Evolutionary conservation across 2,113 vertebrate genomes (phyloP), one percentile per base, ranked within the genome.

Genomic region (Thinocorus orbignyianus): DNA sequence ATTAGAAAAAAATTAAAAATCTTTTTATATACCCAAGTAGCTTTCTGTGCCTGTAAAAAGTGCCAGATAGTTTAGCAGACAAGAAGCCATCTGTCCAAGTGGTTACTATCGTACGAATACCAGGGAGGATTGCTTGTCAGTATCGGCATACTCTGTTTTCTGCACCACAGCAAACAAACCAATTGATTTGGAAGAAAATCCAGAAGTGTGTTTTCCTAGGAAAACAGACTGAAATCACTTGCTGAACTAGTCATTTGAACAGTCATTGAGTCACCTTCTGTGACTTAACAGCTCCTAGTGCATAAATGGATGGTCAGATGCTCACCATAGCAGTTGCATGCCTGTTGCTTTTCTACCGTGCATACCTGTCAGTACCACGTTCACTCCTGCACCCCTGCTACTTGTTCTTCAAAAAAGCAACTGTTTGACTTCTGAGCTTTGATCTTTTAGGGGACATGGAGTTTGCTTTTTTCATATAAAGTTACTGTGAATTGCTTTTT

Each of bases 321-420:
- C 54, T 86, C 24, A 8, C 11, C 8, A 33, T 9, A 12, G 19
- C 12, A 4, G 23, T 13, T 30, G 20, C 12, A 7, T 1, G 3
- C 11, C 35, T 49, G 16, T 0, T 24, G 66, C 41, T 41, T 10
- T n/a, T 17, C 78, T 80, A 49, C 26, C 39, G 25, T 10, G 6
- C 1, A 2, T 23, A 19, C 12, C 6, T 7, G 13, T 41, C 35
- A 33, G 61, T 7, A 17, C 37, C 17, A 22, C 0, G 0, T 6
- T 23, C 62, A 49, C 17, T 25, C 13, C 44, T 25, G 9, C 3
- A 33, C 3, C 44, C 86, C 82, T 58, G 58, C n/a, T 61, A 26
- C 41, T 46, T 12, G 10, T 9, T 49, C 54, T 54, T 52, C 11
- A 65, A 48, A 71, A 80, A 24, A 1, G 2, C 4, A 31, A 1